Base-by-base conservation (phyloP, 2,113 vertebrate genomes). In the Calyptomena viridis region DNA sequence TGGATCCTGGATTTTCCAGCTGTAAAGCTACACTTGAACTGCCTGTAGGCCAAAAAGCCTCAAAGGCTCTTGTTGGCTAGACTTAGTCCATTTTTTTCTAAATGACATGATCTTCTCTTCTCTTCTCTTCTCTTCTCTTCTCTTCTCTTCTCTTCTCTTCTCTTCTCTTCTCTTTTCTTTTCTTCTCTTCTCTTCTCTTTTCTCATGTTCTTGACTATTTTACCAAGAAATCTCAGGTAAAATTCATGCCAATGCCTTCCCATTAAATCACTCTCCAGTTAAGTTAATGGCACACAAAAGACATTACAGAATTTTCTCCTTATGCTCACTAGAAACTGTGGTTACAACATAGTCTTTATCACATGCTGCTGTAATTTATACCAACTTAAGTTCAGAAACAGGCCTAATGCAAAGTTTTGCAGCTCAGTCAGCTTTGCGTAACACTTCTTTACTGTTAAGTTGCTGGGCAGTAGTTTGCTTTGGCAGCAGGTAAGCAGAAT, bases 401-500 rank as follows among this genome's bases (percentile, higher is more conserved):
- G 69, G 47, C 27, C 66, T 15, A 49, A 44, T 30, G 52, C 66
- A 52, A 56, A 25, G 78, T 55, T 69, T 11, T 40, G 86, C 0
- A 10, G 40, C 37, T 84, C 39, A 23, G 30, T 40, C 63, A 60
- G 72, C 55, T 49, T 86, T 59, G 39, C 4, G 0, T 78, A 88
- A 90, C 74, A 56, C 37, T 73, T 68, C 8, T 80, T 89, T 73
- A 37, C 71, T 69, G n/a, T 28, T 30, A 72, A 93, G 55, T 59
- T 69, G 68, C 83, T 94, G 83, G 90, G 77, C 64, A 92, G 63
- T 31, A 69, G 42, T 62, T 53, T 56, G 68, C 25, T 81, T 81
- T 94, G 53, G 76, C 53, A 93, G 85, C 55, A 53, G 20, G 10
- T 53, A 81, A 52, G 86, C 72, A 94, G 84, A 97, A 96, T 66